Conservation (phyloP, 2,797 vertebrate genomes). For the Leuciscus waleckii region DNA sequence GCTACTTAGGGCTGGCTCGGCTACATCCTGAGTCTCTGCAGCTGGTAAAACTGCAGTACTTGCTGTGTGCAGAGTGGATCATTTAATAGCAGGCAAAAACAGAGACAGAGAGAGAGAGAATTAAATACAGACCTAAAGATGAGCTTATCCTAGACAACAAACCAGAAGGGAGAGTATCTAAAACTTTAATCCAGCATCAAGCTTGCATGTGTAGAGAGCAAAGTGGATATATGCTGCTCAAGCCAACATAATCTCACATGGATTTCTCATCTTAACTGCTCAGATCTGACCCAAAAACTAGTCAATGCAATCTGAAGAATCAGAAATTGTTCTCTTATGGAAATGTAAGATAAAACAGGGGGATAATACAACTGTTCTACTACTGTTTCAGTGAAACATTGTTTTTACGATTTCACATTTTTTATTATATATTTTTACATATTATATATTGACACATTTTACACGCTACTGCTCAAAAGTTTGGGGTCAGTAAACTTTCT, state of each 20-base stretch:
- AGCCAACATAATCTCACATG: slow-evolving; percentile 29
- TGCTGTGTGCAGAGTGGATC: slow-evolving; percentile 22
- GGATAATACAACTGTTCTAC: neutral
- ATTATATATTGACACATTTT: too few species aligned
- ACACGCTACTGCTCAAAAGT: neutral
- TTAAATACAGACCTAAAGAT: slow-evolving; percentile 62
- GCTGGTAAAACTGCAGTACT: slow-evolving; percentile 16
- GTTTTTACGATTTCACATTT: neutral
- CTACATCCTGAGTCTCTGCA: slow-evolving; percentile 2
- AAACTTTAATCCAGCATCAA: slow-evolving; percentile 52
- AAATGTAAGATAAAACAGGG: neutral
- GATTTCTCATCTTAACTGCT: slow-evolving; percentile 32
- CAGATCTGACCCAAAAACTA: slow-evolving; percentile 35
- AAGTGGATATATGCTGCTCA: slow-evolving; percentile 20
- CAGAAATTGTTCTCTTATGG: neutral
- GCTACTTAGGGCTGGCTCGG: slow-evolving; percentile 21
- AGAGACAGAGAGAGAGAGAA: slow-evolving; percentile 44
- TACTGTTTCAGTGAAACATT: neutral
- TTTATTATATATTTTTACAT: neutral
- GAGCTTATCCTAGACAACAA: slow-evolving; percentile 59
- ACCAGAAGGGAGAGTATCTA: slow-evolving; percentile 55
- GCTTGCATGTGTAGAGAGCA: slow-evolving; percentile 32
- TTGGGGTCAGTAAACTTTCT: neutral
- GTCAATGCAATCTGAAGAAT: slow-evolving; percentile 4
- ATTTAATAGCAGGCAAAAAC: slow-evolving; percentile 32